Evolutionary conservation across 2,113 vertebrate genomes (phyloP).

Genomic region (Rousettus leschenaultii): DNA sequence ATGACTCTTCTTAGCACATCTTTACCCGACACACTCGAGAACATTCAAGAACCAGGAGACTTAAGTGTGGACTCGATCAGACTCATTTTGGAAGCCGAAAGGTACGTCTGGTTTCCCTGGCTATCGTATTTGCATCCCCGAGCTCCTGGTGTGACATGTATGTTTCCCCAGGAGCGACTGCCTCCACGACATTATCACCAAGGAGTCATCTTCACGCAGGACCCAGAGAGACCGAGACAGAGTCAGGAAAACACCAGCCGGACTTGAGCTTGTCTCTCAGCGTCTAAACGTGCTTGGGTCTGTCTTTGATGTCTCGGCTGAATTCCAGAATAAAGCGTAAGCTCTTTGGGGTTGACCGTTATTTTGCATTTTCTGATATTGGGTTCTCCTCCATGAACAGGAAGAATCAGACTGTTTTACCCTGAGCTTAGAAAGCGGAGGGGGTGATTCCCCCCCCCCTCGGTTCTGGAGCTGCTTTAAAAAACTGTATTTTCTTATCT

Average conservation of each 20-base stretch:
- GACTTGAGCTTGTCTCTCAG: background rate
- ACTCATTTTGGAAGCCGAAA: background rate
- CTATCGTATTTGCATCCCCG: background rate
- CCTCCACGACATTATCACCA: background rate
- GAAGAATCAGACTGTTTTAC: background rate
- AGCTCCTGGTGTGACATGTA: background rate
- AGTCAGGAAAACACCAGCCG: background rate
- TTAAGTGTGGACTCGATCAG: background rate
- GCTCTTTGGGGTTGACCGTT: background rate
- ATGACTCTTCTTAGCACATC: background rate
- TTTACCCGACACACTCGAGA: background rate
- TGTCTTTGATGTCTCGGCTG: background rate
- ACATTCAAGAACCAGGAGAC: background rate
- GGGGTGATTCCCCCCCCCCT: background rate
- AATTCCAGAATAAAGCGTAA: background rate
- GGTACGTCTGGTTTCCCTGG: background rate
- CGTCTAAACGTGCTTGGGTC: background rate
- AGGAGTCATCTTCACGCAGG: fast-evolving
- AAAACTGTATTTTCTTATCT: background rate
- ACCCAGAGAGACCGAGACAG: background rate
- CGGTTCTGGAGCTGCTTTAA: background rate
- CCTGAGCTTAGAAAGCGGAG: background rate
- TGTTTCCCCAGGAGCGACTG: background rate
- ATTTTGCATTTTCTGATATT: background rate
- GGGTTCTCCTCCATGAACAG: background rate